phyloP scores from a whole-genome alignment of 2,113 vertebrate species.

The Ovis canadensis region DNA sequence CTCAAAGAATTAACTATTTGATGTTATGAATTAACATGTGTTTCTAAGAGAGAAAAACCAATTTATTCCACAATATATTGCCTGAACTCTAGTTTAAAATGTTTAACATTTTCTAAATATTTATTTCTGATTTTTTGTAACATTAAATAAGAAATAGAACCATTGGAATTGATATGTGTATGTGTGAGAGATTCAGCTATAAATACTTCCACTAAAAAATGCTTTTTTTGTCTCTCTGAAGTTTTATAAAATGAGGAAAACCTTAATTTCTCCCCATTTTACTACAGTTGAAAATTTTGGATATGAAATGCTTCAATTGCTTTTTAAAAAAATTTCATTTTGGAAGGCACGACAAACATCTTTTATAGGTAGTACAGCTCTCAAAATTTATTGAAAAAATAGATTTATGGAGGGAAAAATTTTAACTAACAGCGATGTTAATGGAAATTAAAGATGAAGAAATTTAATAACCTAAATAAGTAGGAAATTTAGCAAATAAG shows the following conservation, averaged over 20 bases:
- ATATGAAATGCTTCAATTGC: not conserved
- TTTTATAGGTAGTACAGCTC: not conserved
- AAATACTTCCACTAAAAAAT: not conserved
- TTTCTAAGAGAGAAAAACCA: not conserved
- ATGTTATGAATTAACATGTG: not conserved
- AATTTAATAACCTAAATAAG: not conserved
- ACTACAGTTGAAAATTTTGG: not conserved
- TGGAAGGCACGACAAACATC: not conserved
- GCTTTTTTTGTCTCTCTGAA: not conserved
- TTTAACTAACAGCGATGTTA: not conserved
- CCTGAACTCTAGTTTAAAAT: not conserved
- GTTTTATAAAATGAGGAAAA: not conserved
- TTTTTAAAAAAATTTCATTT: not conserved
- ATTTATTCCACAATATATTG: not conserved
- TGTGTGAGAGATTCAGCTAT: not conserved
- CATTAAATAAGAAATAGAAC: not conserved
- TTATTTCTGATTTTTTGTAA: not conserved
- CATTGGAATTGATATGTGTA: not conserved
- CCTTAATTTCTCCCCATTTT: not conserved
- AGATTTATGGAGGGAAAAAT: not conserved
- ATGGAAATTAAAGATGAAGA: not conserved
- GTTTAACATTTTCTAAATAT: not conserved
- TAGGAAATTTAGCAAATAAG: not conserved
- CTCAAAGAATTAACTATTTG: not conserved
- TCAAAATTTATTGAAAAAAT: slow-evolving; percentile 22